These are phyloP conservation scores for Aphidius colemani DNA, from an alignment of 2,888 invertebrate species.

Conservation along the genomic window DNA sequence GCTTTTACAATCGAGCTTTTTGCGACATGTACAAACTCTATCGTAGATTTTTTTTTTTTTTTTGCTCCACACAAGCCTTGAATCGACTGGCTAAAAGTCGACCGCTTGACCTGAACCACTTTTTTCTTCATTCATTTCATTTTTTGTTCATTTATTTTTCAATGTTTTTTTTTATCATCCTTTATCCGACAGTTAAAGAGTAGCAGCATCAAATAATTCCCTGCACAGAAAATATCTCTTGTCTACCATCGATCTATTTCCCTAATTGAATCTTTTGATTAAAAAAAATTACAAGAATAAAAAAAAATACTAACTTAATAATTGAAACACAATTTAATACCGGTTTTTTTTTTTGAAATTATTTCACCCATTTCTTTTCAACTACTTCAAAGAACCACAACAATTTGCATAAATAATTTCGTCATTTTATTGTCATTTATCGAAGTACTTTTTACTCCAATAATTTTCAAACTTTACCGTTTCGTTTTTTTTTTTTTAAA, in stretches of 20 bases:
- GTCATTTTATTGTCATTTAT: no score
- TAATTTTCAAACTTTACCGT: not conserved
- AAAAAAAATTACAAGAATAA: slow-evolving; percentile 2
- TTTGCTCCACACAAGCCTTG: slow-evolving; percentile 13
- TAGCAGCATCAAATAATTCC: not conserved
- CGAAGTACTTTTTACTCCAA: not conserved
- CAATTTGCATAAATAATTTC: not conserved
- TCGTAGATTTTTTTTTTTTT: slow-evolving; percentile 39
- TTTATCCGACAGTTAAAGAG: slow-evolving; percentile 11
- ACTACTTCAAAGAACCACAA: not conserved
- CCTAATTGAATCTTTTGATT: slow-evolving; percentile 23
- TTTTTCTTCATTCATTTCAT: slow-evolving; percentile 20
- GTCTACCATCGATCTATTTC: slow-evolving; percentile 22
- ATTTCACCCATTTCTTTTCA: not conserved
- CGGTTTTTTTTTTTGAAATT: not conserved
- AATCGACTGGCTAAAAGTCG: slow-evolving; percentile 13
- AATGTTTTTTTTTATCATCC: slow-evolving; percentile 1
- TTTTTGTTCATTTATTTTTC: slow-evolving; percentile 6
- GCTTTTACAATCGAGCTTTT: slow-evolving; percentile 55
- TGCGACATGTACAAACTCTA: slow-evolving; percentile 41
- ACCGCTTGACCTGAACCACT: slow-evolving; percentile 22
- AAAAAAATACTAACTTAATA: not conserved
- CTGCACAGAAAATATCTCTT: slow-evolving; percentile 15
- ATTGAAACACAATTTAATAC: no score
- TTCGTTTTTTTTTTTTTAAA: not conserved